Percentiles rank a stretch among this genome's conserved stretches.
phyloP scores from a whole-genome alignment of 2,113 vertebrate species.

The Protobothrops flavoviridis region DNA sequence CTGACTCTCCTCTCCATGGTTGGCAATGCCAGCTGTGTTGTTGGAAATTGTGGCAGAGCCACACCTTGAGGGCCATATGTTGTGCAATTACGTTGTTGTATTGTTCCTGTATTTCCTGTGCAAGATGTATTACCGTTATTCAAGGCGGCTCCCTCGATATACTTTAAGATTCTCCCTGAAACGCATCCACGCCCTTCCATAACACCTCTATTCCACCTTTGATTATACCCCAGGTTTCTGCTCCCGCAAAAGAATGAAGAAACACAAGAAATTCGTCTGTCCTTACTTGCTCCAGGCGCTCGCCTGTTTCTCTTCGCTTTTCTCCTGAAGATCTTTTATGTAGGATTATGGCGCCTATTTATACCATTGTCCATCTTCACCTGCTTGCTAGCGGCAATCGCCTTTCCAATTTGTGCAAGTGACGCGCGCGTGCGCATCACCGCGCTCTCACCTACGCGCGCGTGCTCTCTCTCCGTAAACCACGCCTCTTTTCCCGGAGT shows the following conservation, averaged over 20 bases:
- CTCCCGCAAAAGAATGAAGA: not conserved
- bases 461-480: not conserved
- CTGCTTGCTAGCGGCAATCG: constrained; percentile 5
- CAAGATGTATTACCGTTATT: not conserved
- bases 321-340: not conserved
- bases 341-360: not conserved
- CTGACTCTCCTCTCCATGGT: not conserved
- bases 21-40: not conserved
- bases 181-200: not conserved
- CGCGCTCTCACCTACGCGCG: not conserved
- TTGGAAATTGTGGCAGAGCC: not conserved
- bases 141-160: not conserved
- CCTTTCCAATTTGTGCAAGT: not conserved
- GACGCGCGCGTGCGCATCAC: not conserved
- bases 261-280: not conserved
- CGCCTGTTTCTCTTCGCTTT: not conserved
- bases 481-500: constrained; percentile 14
- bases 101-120: not conserved
- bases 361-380: not conserved
- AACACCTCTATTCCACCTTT: not conserved
- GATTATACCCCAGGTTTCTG: not conserved
- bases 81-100: not conserved
- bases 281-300: not conserved
- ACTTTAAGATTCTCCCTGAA: not conserved
- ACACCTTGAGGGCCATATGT: not conserved